Conservation (phyloP, 2,113 vertebrate genomes). For the Halichoeres trimaculatus region DNA sequence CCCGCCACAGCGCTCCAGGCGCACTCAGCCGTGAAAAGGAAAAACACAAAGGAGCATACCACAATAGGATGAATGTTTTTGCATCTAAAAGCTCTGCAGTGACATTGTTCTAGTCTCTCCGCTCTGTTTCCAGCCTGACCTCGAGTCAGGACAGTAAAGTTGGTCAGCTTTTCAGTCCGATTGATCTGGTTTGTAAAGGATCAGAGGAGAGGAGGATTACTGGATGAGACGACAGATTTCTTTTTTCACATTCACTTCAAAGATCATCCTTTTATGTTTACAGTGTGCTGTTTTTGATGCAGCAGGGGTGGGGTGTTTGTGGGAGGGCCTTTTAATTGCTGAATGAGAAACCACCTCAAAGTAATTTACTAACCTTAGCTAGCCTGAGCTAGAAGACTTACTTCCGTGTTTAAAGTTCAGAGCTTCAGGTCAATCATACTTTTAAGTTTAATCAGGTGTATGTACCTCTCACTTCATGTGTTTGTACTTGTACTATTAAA, state of each 20-base stretch:
- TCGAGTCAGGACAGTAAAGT: slow-evolving; percentile 4
- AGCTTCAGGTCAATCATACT: no score
- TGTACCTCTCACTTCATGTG: no score
- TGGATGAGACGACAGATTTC: not conserved
- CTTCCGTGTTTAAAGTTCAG: no score
- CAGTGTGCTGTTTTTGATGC: not conserved
- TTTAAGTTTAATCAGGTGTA: no score
- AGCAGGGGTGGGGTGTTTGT: slow-evolving; percentile 24
- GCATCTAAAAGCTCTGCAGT: not conserved
- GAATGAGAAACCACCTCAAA: slow-evolving; percentile 58
- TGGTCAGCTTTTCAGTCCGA: slow-evolving; percentile 26
- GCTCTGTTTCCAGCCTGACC: not conserved
- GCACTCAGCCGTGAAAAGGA: not conserved
- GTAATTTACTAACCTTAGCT: no score
- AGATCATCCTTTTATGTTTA: slow-evolving; percentile 46
- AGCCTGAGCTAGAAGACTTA: no score
- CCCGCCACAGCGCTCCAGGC: not conserved
- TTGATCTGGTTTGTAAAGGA: slow-evolving; percentile 28
- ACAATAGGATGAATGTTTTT: not conserved
- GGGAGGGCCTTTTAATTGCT: slow-evolving; percentile 19
- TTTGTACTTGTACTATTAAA: no score
- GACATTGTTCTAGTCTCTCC: not conserved
- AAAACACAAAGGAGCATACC: not conserved
- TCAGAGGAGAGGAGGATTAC: slow-evolving; percentile 20
- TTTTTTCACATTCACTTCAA: slow-evolving; percentile 38